Conservation (phyloP, 2,797 vertebrate genomes). For the Macroramphosus scolopax region DNA sequence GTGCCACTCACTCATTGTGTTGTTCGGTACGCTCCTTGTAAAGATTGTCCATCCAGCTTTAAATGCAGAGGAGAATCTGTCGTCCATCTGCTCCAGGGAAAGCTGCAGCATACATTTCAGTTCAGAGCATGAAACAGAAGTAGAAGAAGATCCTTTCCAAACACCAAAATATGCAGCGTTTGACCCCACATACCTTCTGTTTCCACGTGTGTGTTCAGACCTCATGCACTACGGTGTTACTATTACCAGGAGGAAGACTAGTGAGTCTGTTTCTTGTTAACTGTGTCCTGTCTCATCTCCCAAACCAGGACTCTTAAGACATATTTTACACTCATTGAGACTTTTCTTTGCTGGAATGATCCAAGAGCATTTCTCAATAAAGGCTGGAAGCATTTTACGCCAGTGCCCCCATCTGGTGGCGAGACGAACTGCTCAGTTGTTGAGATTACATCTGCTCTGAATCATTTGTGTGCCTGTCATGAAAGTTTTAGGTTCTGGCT, state of each 20-base stretch:
- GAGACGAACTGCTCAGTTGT: slow-evolving; percentile 19
- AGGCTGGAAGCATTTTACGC: slow-evolving; percentile 20
- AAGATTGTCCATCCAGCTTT: slow-evolving; percentile 10
- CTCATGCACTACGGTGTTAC: too few relatives aligned
- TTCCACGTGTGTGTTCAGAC: not conserved
- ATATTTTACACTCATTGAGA: slow-evolving; percentile 53
- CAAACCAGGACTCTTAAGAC: slow-evolving; percentile 34
- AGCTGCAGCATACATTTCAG: not conserved
- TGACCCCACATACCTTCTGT: too few relatives aligned
- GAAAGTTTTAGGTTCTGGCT: slow-evolving; percentile 5
- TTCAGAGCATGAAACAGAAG: too few relatives aligned
- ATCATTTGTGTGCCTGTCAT: slow-evolving; percentile 8
- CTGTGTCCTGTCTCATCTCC: slow-evolving; percentile 29
- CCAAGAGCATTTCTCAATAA: not conserved
- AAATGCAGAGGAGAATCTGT: not conserved
- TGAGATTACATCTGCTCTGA: not conserved
- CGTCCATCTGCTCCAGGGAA: not conserved
- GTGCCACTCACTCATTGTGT: slow-evolving; percentile 9
- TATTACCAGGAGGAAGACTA: slow-evolving; percentile 1
- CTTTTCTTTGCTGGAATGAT: slow-evolving; percentile 30
- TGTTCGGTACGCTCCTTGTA: slow-evolving; percentile 19
- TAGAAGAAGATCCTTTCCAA: too few relatives aligned
- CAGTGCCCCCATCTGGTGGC: slow-evolving; percentile 52
- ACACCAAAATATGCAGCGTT: too few relatives aligned
- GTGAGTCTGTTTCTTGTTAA: slow-evolving; percentile 27